Evolutionary conservation across 2,888 invertebrate genomes (phyloP).

Genomic region (Aplocera efformata): DNA sequence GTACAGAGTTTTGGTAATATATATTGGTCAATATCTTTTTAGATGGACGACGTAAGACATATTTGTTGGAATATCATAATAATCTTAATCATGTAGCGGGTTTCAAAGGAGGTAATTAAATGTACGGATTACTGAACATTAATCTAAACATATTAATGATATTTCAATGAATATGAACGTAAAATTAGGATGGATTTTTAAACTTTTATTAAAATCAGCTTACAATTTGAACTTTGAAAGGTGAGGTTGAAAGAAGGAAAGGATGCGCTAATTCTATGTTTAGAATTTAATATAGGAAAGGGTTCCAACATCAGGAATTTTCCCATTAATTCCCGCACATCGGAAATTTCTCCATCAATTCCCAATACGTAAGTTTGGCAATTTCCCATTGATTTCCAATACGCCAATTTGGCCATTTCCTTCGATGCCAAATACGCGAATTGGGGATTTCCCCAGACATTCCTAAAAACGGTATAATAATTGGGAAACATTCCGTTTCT

Average conservation of each 20-base stretch:
- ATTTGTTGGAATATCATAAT: slow-evolving; percentile 14
- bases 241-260: slow-evolving; percentile 6
- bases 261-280: slow-evolving; percentile 3
- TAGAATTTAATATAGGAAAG: slow-evolving; percentile 2
- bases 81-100: not conserved
- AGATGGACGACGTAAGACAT: slow-evolving; percentile 7
- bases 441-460: not conserved
- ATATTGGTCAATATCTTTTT: slow-evolving; percentile 16
- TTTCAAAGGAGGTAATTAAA: no score
- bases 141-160: slow-evolving; percentile 1
- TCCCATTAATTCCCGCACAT: not conserved
- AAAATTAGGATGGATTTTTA: slow-evolving; percentile 1
- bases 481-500: slow-evolving; percentile 4
- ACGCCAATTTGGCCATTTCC: no score
- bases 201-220: slow-evolving; percentile 12
- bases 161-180: slow-evolving; percentile 3
- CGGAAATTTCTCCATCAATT: not conserved
- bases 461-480: not conserved
- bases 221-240: slow-evolving; percentile 4
- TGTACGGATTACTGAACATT: no score
- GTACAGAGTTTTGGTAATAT: slow-evolving; percentile 28
- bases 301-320: slow-evolving; percentile 1
- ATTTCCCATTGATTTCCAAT: not conserved
- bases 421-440: no score
- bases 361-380: not conserved